These are phyloP conservation scores for Mesembrinibis cayennensis DNA, from an alignment of 2,113 vertebrate species.

Conservation along the genomic window DNA sequence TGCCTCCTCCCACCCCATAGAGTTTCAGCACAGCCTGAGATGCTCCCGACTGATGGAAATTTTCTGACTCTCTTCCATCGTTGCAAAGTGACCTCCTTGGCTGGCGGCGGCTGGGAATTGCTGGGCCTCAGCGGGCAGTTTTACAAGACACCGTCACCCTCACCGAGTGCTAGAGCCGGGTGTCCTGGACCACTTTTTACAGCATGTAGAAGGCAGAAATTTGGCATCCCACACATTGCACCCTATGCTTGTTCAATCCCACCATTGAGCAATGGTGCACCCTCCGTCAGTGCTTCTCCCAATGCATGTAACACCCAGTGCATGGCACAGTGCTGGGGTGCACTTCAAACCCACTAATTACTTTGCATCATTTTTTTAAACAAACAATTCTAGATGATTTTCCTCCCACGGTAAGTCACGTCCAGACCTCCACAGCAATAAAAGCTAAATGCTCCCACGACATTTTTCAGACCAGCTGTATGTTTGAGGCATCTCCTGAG, in stretches of 20 bases:
- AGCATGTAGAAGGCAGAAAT: background rate
- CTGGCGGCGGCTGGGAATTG: background rate
- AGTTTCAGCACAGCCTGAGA: background rate
- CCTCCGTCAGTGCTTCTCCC: background rate
- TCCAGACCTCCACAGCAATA: background rate
- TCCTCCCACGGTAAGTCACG: background rate
- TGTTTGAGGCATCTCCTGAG: background rate
- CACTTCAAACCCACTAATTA: background rate
- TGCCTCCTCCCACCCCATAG: background rate
- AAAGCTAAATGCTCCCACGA: background rate
- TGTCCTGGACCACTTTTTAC: background rate
- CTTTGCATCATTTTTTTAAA: background rate
- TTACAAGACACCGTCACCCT: background rate
- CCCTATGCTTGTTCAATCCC: background rate
- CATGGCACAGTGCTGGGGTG: rapidly evolving
- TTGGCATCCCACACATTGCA: background rate
- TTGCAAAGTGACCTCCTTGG: background rate
- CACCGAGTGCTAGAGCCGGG: background rate
- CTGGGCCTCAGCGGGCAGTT: background rate
- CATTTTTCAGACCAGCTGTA: background rate
- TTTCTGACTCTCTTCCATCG: background rate
- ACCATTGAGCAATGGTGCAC: background rate
- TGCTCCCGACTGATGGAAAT: background rate
- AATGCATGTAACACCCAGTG: rapidly evolving
- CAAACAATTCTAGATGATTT: background rate